phyloP scores from a whole-genome alignment of 2,113 vertebrate genomes.

The Phocoena phocoena region DNA sequence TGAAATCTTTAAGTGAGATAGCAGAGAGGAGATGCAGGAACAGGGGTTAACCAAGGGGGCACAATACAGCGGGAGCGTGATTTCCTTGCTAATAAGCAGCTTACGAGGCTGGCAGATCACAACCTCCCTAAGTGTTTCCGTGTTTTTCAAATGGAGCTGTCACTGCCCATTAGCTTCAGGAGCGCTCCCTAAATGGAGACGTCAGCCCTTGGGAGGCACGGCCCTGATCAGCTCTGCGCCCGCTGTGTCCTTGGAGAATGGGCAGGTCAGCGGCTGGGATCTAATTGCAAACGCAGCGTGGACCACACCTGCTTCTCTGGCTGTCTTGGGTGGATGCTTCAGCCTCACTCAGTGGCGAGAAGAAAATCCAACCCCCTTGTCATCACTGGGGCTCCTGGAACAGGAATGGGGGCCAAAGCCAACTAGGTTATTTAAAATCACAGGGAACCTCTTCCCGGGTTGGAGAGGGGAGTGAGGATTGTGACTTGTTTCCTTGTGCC shows the following conservation, averaged over 20 bases:
- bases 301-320: conserved; percentile 29
- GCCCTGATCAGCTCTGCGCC: neutral
- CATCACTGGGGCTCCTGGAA: neutral
- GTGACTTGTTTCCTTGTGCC: neutral
- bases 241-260: neutral
- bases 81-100: conserved; percentile 59
- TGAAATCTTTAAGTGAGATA: conserved; percentile 17
- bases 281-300: neutral
- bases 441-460: neutral
- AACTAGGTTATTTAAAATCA: neutral
- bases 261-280: neutral
- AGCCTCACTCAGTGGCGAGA: neutral
- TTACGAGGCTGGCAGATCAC: conserved; percentile 54
- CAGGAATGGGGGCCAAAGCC: neutral
- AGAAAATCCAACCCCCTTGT: neutral
- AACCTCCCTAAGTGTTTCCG: conserved; percentile 57
- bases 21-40: neutral
- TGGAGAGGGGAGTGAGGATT: neutral
- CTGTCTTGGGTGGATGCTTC: neutral
- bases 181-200: neutral
- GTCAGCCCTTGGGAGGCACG: conserved; percentile 37
- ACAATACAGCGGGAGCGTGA: neutral
- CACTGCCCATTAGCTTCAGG: conserved; percentile 71
- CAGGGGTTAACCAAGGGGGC: neutral
- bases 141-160: conserved; percentile 76